Evolutionary conservation across 2,888 invertebrate genomes (phyloP), one percentile per base, ranked within the genome.

Genomic region (Drosophila rellima): DNA sequence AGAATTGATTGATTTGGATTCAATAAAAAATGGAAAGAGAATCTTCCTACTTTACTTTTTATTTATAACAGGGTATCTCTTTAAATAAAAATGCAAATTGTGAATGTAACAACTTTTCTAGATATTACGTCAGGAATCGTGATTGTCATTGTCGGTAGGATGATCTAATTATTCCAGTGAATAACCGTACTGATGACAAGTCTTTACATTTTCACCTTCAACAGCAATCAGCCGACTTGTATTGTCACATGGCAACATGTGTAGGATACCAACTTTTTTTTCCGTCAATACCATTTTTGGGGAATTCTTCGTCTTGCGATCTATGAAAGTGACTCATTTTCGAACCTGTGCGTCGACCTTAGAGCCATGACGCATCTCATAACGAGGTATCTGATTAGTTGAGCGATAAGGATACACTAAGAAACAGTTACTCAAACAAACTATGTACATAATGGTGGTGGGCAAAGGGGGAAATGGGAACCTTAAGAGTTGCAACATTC

Each of bases 361-460:
- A 63, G 15, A 11, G 54, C 29, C 40, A 45, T 80, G 80, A 80
- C 80, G 60, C 80, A 79, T 61, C 29, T 42, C 11, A 44, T 52
- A 42, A 64, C 54, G 17, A 33, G 20, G 52, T 31, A 42, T 60
- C 33, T 44, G 40, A 33, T 42, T 44, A 39, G 47, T 55, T 42
- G 18, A 50, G 59, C 67, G 80, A 80, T 80, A 83, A 83, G 80
- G 81, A 80, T 63, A 62, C 39, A 50, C 33, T 31, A 7, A 26
- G 23, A 2, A 4, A 23, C 15, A n/a, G 31, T 72, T 65, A 63
- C 62, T 67, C 61, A 56, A 20, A 62, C 55, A 39, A 37, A 42
- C 6, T 70, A 23, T 23, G 23, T 23, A 17, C 15, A 37, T 15
- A 39, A 40, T n/a, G 29, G 57, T 15, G 23, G 17, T 42, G 52